Evolutionary conservation across 2,888 invertebrate genomes (phyloP).

Genomic region (Byasa hedistus): DNA sequence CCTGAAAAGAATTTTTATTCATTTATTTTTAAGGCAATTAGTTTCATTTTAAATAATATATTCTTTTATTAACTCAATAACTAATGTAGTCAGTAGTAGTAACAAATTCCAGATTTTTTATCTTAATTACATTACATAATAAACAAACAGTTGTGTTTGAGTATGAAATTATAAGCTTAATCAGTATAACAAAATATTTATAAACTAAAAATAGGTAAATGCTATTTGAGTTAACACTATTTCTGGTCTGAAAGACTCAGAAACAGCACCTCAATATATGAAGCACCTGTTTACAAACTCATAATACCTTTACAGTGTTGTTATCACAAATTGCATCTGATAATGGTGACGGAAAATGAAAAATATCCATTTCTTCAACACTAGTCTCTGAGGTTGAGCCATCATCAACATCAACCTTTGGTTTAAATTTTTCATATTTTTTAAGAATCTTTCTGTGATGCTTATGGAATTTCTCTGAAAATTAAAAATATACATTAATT

Average conservation of each 20-base stretch:
- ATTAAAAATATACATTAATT: constrained; percentile 4
- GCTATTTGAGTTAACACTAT: too few relatives aligned
- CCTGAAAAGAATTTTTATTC: constrained; percentile 1
- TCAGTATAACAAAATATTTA: too few relatives aligned
- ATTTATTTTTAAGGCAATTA: background rate
- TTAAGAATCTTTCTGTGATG: constrained; percentile 39
- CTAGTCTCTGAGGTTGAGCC: constrained; percentile 34
- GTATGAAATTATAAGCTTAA: background rate
- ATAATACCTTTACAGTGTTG: constrained; percentile 14
- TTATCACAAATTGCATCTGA: constrained; percentile 20
- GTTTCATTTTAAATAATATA: background rate
- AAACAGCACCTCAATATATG: background rate
- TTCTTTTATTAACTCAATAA: background rate
- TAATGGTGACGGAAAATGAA: constrained; percentile 35
- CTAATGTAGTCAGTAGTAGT: too few relatives aligned
- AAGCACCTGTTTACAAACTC: background rate
- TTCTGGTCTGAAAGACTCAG: background rate
- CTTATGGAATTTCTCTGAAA: constrained; percentile 48
- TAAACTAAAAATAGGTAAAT: too few relatives aligned
- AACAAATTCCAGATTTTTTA: too few relatives aligned
- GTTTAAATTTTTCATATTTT: constrained; percentile 42
- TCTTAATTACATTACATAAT: too few relatives aligned
- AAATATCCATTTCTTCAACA: constrained; percentile 39
- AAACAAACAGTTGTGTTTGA: background rate
- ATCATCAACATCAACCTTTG: constrained; percentile 34